Evolutionary conservation across 1,140 invertebrate genomes (phyloP), one percentile per base, ranked within the genome.

Genomic region (Megalonaias nervosa): DNA sequence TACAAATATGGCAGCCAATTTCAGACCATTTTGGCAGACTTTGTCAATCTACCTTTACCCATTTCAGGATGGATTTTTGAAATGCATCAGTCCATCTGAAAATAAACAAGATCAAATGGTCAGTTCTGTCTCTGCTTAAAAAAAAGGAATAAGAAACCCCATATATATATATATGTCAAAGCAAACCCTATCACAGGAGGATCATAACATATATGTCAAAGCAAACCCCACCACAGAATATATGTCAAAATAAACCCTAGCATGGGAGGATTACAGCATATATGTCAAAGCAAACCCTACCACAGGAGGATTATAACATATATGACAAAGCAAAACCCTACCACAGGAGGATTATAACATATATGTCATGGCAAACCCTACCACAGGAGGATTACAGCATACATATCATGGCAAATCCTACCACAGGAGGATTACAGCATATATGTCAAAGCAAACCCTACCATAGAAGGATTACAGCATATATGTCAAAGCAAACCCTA

Each of bases 21-120:
- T 48, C 9, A 48, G 38, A 9, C 11, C 38, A 48, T 48, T 67
- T 11, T 67, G 31, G 6, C 19, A 31, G 14, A 67, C 26, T 19
- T 9, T 48, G 17, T 70, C 68, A 82, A 72, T 88, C 90, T 56
- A 97, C 94, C 92, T 97, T 97, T 89, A 98, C 96, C 97, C 97
- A 99, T 84, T 96, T 93, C 91, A 98, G 96, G 89, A 99, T 98
- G 65, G 97, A 98, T 89, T 97, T 98, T 90, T 97, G 96, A 84
- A 98, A 90, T 67, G 97, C 96, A 74, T 96, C 96, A 85, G 98
- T 93, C 97, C 97, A 99, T 88, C 97, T 98, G 91, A 56, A 94
- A 94, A 73, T 86, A 75, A 83, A 89, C 84, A 83, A 74, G 73
- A 76, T 70, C 26, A 16, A 55, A 26, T 57, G 12, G 67, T 70